These are phyloP conservation scores for Volucella zonaria DNA, from an alignment of 2,888 invertebrate species.

Conservation along the genomic window DNA sequence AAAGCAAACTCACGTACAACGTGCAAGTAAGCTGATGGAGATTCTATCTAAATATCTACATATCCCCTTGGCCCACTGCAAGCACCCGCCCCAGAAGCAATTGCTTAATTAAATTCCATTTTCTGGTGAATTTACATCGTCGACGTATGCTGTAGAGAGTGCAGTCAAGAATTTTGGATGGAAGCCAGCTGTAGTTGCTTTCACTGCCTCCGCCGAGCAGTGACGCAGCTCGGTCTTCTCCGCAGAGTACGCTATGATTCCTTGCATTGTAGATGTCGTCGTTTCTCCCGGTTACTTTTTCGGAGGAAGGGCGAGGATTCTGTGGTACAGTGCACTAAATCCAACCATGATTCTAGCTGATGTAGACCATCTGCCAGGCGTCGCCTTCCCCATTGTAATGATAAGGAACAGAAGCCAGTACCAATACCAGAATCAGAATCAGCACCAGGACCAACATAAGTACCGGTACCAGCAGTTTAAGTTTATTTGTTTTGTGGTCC, in stretches of 20 bases:
- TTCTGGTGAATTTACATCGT: constrained; percentile 62
- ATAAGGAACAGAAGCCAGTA: not conserved
- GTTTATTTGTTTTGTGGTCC: not conserved
- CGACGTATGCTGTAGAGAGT: not conserved
- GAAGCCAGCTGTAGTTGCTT: constrained; percentile 48
- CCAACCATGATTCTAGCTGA: constrained; percentile 14
- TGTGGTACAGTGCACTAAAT: constrained; percentile 14
- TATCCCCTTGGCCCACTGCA: not conserved
- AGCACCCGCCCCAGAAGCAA: constrained; percentile 40
- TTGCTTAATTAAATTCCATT: constrained; percentile 71
- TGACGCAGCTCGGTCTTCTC: not conserved
- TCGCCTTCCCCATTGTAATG: not conserved
- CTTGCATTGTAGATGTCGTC: constrained; percentile 32
- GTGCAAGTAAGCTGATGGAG: constrained; percentile 4
- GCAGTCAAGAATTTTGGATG: constrained; percentile 58
- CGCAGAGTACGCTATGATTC: not conserved
- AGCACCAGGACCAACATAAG: too few relatives aligned
- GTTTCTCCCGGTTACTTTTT: not conserved
- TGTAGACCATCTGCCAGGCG: not conserved
- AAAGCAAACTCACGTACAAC: constrained; percentile 24
- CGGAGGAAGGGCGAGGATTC: too few relatives aligned
- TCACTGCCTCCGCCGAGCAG: not conserved
- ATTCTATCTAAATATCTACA: constrained; percentile 1
- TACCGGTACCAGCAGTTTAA: too few relatives aligned
- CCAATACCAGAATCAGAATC: too few relatives aligned